Evolutionary conservation across 2,113 vertebrate species (phyloP).

Genomic region (Peromyscus californicus): DNA sequence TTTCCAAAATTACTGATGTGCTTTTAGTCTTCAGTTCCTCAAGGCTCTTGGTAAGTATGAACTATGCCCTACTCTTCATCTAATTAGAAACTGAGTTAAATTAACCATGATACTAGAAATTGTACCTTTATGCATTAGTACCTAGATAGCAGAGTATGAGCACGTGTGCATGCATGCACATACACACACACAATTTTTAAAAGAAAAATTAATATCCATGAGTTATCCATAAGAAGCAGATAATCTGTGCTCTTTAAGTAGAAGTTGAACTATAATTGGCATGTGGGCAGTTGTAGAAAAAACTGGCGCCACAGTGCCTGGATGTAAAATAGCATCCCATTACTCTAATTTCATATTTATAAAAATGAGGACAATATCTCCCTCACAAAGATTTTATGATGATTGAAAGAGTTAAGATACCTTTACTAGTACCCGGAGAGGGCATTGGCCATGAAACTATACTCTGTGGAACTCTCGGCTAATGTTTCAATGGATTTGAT

Average conservation of each 20-base stretch:
- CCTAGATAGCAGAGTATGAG: not conserved
- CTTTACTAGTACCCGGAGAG: not conserved
- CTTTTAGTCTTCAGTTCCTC: not conserved
- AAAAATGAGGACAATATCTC: not conserved
- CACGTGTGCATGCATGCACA: accelerated
- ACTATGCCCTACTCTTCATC: not conserved
- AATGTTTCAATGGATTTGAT: not conserved
- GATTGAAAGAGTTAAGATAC: not conserved
- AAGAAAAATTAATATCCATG: not conserved
- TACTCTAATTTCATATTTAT: not conserved
- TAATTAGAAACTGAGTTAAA: not conserved
- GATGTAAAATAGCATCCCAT: not conserved
- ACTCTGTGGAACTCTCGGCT: not conserved
- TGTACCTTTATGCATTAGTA: not conserved
- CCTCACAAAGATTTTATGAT: constrained; percentile 1
- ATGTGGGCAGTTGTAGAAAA: not conserved
- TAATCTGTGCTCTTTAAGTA: not conserved
- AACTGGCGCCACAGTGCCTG: not conserved
- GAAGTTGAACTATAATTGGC: not conserved
- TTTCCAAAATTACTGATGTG: not conserved
- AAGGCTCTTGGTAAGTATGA: not conserved
- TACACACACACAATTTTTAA: not conserved
- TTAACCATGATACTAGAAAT: not conserved
- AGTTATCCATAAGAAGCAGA: not conserved
- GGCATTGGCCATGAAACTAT: not conserved